Evolutionary conservation across 2,113 vertebrate genomes (phyloP).

Genomic region (Heterochromis multidens): DNA sequence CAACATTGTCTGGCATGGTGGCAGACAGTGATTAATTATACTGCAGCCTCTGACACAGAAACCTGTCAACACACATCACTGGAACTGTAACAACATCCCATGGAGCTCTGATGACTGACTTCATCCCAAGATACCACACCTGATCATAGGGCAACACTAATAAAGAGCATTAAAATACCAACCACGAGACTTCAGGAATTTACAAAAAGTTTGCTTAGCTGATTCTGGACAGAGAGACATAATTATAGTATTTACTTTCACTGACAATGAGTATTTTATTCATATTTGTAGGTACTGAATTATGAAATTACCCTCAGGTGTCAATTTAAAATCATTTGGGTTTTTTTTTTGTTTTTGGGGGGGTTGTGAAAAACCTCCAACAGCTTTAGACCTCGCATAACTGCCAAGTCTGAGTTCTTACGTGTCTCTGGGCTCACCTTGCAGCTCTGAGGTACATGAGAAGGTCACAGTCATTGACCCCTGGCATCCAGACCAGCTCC

Average conservation of each 20-base stretch:
- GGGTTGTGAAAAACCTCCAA: not conserved
- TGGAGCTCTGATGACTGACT: not conserved
- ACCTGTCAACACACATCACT: conserved; percentile 11
- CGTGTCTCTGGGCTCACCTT: conserved; percentile 77
- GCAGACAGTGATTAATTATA: conserved; percentile 8
- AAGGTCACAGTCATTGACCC: conserved; percentile 97
- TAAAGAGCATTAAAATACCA: not conserved
- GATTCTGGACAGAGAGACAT: not conserved
- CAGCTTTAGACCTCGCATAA: not conserved
- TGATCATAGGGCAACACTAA: not conserved
- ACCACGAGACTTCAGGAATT: not conserved
- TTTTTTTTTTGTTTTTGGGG: rapidly evolving
- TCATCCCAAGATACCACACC: not conserved
- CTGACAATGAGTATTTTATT: not conserved
- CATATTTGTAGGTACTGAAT: not conserved
- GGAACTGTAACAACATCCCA: not conserved
- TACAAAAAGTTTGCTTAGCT: not conserved
- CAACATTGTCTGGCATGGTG: not conserved
- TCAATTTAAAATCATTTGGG: not conserved
- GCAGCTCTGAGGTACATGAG: conserved; percentile 99
- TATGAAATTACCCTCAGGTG: not conserved
- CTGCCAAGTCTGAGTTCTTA: not conserved
- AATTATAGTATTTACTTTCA: not conserved
- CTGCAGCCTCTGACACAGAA: not conserved
- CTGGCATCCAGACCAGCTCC: conserved; percentile 98